Conservation (phyloP, 2,797 vertebrate genomes). For the Chelmon rostratus region DNA sequence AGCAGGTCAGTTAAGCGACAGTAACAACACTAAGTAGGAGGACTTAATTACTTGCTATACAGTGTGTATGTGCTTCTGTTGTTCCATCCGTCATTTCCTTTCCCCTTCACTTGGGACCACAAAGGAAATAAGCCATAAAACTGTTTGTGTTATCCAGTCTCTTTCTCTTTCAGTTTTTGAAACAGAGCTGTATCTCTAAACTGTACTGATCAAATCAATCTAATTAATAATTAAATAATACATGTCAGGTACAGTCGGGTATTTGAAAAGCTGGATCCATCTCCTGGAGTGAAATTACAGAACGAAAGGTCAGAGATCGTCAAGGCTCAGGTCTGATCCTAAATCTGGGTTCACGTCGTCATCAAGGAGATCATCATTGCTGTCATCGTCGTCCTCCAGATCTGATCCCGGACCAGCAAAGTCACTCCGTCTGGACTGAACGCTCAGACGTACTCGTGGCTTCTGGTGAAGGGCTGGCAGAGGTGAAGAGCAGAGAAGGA, state of each 20-base stretch:
- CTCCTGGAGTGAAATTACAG: not conserved
- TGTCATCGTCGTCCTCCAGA: constrained; percentile 65
- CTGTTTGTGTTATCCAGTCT: constrained; percentile 10
- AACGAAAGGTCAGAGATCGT: constrained; percentile 80
- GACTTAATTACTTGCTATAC: constrained; percentile 9
- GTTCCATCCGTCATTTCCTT: constrained; percentile 26
- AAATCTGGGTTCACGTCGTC: constrained; percentile 73
- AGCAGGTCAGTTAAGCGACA: constrained; percentile 8
- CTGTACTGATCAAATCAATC: not conserved
- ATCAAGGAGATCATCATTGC: constrained; percentile 36
- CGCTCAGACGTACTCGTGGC: constrained; percentile 55
- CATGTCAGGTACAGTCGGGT: not conserved
- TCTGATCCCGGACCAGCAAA: constrained; percentile 72
- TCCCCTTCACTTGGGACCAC: constrained; percentile 25
- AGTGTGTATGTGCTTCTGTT: constrained; percentile 25
- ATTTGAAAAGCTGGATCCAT: not conserved
- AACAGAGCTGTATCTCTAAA: not conserved
- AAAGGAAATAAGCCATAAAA: constrained; percentile 33
- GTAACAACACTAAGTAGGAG: not conserved
- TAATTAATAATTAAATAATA: not conserved
- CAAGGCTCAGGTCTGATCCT: constrained; percentile 81
- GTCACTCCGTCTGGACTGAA: constrained; percentile 73
- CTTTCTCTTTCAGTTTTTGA: constrained; percentile 13
- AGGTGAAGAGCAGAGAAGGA: constrained; percentile 40
- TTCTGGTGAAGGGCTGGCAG: constrained; percentile 64